Conservation (phyloP, 2,113 vertebrate genomes). For the Mirounga angustirostris region DNA sequence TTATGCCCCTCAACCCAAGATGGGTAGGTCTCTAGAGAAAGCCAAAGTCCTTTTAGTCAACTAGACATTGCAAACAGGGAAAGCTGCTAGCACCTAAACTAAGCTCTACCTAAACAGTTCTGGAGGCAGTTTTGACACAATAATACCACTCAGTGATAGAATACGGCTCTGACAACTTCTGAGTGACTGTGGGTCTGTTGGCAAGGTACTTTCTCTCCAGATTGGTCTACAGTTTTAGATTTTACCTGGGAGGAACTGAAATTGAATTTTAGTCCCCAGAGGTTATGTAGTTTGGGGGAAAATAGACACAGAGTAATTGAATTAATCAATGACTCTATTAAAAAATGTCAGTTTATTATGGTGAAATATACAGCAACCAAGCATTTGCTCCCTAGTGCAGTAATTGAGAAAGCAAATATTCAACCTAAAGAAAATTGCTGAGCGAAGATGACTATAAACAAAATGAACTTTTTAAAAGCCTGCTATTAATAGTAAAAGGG, state of each 20-base stretch:
- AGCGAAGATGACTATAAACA: background rate
- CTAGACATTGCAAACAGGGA: background rate
- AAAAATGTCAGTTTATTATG: background rate
- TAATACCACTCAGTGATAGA: no score
- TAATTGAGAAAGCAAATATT: background rate
- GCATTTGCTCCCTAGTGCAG: background rate
- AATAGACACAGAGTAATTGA: background rate
- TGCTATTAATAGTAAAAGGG: background rate
- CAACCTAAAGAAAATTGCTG: background rate
- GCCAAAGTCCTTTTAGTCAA: background rate
- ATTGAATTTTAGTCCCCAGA: background rate
- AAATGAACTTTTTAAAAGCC: background rate
- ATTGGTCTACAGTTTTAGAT: background rate
- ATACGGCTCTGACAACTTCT: background rate
- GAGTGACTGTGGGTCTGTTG: background rate
- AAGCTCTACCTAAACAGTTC: no score
- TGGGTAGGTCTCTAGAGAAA: background rate
- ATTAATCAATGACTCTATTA: background rate
- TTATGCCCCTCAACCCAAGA: background rate
- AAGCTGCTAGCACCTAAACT: accelerated
- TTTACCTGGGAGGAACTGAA: background rate
- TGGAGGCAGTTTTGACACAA: accelerated
- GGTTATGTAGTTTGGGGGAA: background rate
- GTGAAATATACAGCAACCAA: background rate
- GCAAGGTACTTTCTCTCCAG: background rate